Percentiles rank a stretch among this genome's conserved stretches.
These are phyloP conservation scores for Acanthacorydalis orientalis DNA, from an alignment of 2,888 invertebrate species.

Conservation along the genomic window DNA sequence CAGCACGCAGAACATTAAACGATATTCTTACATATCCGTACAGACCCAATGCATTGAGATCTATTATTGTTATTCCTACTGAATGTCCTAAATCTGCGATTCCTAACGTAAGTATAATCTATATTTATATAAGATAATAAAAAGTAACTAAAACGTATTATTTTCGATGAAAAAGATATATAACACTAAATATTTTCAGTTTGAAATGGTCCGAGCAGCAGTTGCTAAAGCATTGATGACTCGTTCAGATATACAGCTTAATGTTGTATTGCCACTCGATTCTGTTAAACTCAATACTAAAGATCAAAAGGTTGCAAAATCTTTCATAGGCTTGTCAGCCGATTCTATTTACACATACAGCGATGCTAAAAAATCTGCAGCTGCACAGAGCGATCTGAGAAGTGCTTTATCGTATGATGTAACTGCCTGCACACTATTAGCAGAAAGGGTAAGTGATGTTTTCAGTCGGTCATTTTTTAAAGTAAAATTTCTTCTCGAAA, in stretches of 20 bases:
- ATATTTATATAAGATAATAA: background rate
- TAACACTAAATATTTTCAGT: background rate
- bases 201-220: constrained; percentile 7
- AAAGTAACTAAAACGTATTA: background rate
- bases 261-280: constrained; percentile 41
- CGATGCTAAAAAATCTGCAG: constrained; percentile 42
- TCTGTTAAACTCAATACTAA: constrained; percentile 34
- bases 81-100: background rate
- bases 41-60: constrained; percentile 58
- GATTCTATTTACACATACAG: constrained; percentile 41
- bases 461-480: background rate
- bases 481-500: background rate
- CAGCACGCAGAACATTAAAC: constrained; percentile 43
- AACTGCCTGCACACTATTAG: constrained; percentile 51
- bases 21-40: constrained; percentile 52
- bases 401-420: constrained; percentile 32
- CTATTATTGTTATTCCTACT: constrained; percentile 14
- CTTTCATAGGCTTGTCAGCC: constrained; percentile 41
- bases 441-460: constrained; percentile 35
- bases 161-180: background rate
- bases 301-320: constrained; percentile 34
- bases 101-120: background rate
- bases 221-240: constrained; percentile 21
- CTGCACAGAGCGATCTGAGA: constrained; percentile 37
- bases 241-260: constrained; percentile 39